Base-by-base conservation (phyloP, 2,888 invertebrate species). In the Andrena chrysosceles region DNA sequence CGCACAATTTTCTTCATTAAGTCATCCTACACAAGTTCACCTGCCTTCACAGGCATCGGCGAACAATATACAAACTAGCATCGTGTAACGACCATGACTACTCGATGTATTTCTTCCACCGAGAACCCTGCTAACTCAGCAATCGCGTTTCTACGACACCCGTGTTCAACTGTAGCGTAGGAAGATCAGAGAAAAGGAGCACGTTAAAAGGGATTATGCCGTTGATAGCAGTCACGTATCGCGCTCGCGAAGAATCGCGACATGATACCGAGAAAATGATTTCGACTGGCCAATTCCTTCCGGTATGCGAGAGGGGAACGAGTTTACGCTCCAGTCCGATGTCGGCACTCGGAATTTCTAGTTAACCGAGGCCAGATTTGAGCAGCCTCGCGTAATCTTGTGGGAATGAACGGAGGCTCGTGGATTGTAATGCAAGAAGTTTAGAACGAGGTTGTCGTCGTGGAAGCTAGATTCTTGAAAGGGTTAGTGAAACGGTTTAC, bases 21-120 rank as follows among this genome's bases (percentile, higher is more conserved):
- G 89, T 89, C 90, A 90, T 87, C 89, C 85, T 85, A 87, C 80
- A 84, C 86, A 82, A 89, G 79, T 71, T 77, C 81, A 83, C 2
- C 26, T 26, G 81, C 86, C 86, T 87, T 87, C 72, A 82, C 68
- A 62, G 71, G 82, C 79, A 77, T 72, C 81, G 81, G 33, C 77
- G 63, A 83, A 69, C 80, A 87, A 80, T 85, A 42, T 83, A 85
- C 83, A 87, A 87, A 85, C 84, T 81, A 84, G 84, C 87, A 85
- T 84, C 80, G 77, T 81, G 84, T 85, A 87, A 66, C 73, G 52
- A 56, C 59, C 29, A 56, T 60, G 49, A 67, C 64, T 63, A 59
- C 64, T 67, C 52, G 62, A 64, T 59, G 16, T 52, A 79, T 80
- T 80, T 49, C 80, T 80, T 77, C 70, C 76, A 48, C 69, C 70